phyloP scores from a whole-genome alignment of 2,888 invertebrate species.

The Chalcosyrphus nemorum region DNA sequence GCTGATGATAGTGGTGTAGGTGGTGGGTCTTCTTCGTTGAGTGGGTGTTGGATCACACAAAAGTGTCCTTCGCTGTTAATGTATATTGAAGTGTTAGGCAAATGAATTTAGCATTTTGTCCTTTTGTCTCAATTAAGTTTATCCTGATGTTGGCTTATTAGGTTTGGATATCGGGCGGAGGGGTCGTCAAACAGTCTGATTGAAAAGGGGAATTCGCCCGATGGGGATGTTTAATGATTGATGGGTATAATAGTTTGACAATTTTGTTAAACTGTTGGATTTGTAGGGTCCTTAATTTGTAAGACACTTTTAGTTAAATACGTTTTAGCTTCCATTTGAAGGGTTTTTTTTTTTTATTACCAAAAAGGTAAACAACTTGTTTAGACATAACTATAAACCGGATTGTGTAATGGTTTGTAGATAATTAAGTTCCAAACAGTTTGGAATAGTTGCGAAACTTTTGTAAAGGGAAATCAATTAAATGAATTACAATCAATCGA shows the following conservation, averaged over 20 bases:
- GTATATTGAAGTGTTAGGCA: slow-evolving; percentile 23
- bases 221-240: neutral
- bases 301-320: neutral
- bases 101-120: slow-evolving; percentile 43
- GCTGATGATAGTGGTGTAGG: too few relatives aligned
- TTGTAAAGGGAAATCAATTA: too few relatives aligned
- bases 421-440: neutral
- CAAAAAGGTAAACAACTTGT: neutral
- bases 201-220: slow-evolving; percentile 4
- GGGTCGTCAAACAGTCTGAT: neutral
- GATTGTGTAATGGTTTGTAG: neutral
- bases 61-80: slow-evolving; percentile 21
- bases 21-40: neutral
- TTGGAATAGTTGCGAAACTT: too few relatives aligned
- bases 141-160: slow-evolving; percentile 31
- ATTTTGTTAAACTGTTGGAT: neutral
- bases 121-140: slow-evolving; percentile 43
- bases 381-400: neutral
- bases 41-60: slow-evolving; percentile 34
- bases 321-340: neutral
- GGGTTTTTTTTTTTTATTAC: neutral
- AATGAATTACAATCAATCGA: too few relatives aligned
- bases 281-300: neutral
- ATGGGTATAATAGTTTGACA: slow-evolving; percentile 18
- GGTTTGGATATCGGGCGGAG: neutral